phyloP scores from a whole-genome alignment of 2,888 invertebrate species.

The Anagyrus pseudococci region DNA sequence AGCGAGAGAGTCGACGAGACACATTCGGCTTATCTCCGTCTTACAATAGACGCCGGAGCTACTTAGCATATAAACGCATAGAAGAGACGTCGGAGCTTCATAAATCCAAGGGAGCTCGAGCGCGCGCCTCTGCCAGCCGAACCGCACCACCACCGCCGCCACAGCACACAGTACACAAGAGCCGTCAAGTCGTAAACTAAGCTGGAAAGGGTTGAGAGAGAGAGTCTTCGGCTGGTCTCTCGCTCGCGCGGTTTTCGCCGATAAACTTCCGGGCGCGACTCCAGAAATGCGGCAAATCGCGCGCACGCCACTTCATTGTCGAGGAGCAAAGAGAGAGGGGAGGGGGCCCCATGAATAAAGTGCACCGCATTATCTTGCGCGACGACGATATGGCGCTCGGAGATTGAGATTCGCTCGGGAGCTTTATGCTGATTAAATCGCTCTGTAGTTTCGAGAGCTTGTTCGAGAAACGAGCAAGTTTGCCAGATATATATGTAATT shows the following conservation, averaged over 20 bases:
- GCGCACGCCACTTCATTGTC: slow-evolving; percentile 13
- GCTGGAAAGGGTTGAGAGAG: slow-evolving; percentile 4
- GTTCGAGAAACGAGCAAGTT: too few species aligned
- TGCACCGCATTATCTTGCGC: not conserved
- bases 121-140: not conserved
- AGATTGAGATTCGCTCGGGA: not conserved
- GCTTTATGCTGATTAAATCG: not conserved
- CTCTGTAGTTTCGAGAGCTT: too few species aligned
- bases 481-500: too few species aligned
- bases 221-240: not conserved
- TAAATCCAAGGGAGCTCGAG: slow-evolving; percentile 18
- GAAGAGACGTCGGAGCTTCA: slow-evolving; percentile 10
- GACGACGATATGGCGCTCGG: too few species aligned
- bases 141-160: not conserved
- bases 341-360: not conserved
- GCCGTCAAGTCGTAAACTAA: slow-evolving; percentile 11
- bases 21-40: too few species aligned
- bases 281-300: slow-evolving; percentile 19
- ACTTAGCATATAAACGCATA: not conserved
- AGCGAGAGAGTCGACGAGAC: too few species aligned
- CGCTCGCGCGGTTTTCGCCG: slow-evolving; percentile 16
- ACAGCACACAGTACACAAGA: not conserved
- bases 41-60: not conserved
- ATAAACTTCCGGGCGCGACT: slow-evolving; percentile 14
- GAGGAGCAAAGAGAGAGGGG: too few species aligned